phyloP scores from a whole-genome alignment of 1,140 invertebrate species.

The Notospermus geniculatus region DNA sequence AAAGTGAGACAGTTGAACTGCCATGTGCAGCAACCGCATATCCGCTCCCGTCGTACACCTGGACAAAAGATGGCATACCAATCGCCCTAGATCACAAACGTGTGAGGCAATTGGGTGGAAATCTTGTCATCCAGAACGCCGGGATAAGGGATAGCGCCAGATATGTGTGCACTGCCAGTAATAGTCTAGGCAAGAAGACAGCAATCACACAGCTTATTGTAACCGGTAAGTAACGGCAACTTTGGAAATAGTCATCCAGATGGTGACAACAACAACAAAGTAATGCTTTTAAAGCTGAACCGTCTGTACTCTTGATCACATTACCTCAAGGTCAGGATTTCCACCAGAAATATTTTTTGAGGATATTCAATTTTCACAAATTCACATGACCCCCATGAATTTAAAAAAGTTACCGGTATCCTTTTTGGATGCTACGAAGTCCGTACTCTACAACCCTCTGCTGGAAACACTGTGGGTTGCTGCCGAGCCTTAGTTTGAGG shows the following conservation, averaged over 20 bases:
- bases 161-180: slow-evolving; percentile 91
- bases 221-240: slow-evolving; percentile 61
- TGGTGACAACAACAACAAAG: neutral
- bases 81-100: slow-evolving; percentile 60
- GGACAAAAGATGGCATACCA: slow-evolving; percentile 65
- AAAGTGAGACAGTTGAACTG: slow-evolving; percentile 65
- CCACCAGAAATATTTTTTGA: no score
- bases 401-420: no score
- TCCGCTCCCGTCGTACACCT: slow-evolving; percentile 44
- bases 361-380: no score
- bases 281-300: no score
- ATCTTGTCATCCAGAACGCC: slow-evolving; percentile 85
- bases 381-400: no score
- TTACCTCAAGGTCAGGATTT: no score
- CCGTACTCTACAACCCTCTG: no score
- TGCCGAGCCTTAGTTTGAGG: no score
- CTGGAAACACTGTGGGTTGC: no score
- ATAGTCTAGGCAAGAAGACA: slow-evolving; percentile 87
- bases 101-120: slow-evolving; percentile 90
- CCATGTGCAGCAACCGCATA: slow-evolving; percentile 72
- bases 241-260: no score
- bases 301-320: no score
- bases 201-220: slow-evolving; percentile 90
- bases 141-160: slow-evolving; percentile 87
- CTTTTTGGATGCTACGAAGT: no score